Evolutionary conservation across 2,113 vertebrate genomes (phyloP), one percentile per base, ranked within the genome.

Genomic region (Verasper variegatus): DNA sequence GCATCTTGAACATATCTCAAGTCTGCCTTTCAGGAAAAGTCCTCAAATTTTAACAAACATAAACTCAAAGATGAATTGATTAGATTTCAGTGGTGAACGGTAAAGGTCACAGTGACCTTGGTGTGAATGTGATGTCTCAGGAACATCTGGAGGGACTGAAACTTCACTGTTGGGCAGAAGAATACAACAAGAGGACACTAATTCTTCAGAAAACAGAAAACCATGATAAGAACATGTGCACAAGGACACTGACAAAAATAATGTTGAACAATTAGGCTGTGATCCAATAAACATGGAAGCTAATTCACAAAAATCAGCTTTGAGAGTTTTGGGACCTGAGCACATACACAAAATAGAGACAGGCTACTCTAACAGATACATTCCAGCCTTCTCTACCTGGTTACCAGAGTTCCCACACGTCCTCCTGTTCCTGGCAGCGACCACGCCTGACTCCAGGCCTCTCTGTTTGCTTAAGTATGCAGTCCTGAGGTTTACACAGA

Each of bases 401-500:
- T 60, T 61, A 7, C 58, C 52, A 6, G 17, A 74, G 58, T n/a
- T 52, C 23, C 71, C 35, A 47, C 80, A 80, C 71, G 66, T 79
- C 74, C 80, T 73, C 35, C 35, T 45, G 31, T 2, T 21, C 35
- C 59, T 40, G 51, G 18, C 31, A 31, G 31, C 31, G 31, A 31
- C 31, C 31, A 31, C 31, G 1, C 71, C 61, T 57, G 45, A 69
- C 66, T 77, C 35, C 81, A 60, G 55, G 66, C 62, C 51, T 80
- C 62, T 59, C 59, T 69, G 71, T 88, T 80, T 85, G 82, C 71
- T 85, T 79, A 74, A 88, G 84, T 69, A 62, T 64, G 84, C 86
- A 85, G 83, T 72, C 79, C 87, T 77, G 64, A 74, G 76, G 79
- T 81, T 78, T 78, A 67, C 72, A 75, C 76, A 75, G 84, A 85